These are phyloP conservation scores for Andinoacara biseriatus DNA, from an alignment of 2,113 vertebrate genomes.

Conservation along the genomic window DNA sequence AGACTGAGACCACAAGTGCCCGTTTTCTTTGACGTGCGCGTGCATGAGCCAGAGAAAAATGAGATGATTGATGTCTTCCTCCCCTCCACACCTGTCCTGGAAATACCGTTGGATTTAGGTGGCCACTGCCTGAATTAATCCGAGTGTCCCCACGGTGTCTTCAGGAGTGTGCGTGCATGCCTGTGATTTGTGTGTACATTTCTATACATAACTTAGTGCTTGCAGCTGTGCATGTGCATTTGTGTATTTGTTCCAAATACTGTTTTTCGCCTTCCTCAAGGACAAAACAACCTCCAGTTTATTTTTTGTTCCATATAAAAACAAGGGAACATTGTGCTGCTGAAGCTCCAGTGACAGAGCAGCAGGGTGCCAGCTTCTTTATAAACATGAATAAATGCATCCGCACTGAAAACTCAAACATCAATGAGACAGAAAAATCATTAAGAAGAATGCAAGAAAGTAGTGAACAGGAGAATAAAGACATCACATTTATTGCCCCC, in stretches of 20 bases:
- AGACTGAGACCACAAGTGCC: neutral
- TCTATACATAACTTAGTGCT: neutral
- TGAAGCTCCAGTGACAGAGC: slow-evolving; percentile 22
- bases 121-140: slow-evolving; percentile 39
- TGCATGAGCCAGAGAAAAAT: slow-evolving; percentile 11
- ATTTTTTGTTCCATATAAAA: slow-evolving; percentile 16
- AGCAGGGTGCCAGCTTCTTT: slow-evolving; percentile 20
- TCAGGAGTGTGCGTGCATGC: slow-evolving; percentile 1
- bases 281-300: slow-evolving; percentile 32
- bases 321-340: slow-evolving; percentile 41
- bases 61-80: slow-evolving; percentile 27
- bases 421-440: slow-evolving; percentile 4
- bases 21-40: neutral
- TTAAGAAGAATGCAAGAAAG: neutral
- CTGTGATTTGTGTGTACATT: neutral
- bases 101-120: slow-evolving; percentile 38
- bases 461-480: neutral
- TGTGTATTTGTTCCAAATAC: slow-evolving; percentile 5
- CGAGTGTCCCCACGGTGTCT: slow-evolving; percentile 35
- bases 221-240: neutral
- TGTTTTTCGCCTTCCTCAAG: slow-evolving; percentile 48
- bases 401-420: neutral
- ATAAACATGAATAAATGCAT: slow-evolving; percentile 8
- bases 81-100: slow-evolving; percentile 45
- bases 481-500: neutral